A percentile compares a stretch with the other conserved stretches of the same genome.
These are phyloP conservation scores for Heliconius sara DNA, from an alignment of 2,888 invertebrate species.

Conservation along the genomic window DNA sequence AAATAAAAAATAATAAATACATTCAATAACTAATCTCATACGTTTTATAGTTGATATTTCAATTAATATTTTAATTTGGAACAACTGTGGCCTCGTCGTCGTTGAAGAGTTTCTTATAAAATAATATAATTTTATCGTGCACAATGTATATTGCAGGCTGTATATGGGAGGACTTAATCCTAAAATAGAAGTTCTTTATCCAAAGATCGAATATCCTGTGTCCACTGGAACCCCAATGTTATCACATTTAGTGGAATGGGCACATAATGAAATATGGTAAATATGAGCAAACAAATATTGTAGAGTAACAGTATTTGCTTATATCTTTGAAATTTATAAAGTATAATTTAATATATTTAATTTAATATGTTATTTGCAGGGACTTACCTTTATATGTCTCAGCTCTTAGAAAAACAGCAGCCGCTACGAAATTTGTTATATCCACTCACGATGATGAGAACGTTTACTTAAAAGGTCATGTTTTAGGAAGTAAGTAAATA, in stretches of 20 bases:
- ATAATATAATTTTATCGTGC: too few relatives aligned
- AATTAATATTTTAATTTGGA: too few relatives aligned
- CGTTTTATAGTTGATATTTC: too few relatives aligned
- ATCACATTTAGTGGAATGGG: conserved; percentile 92
- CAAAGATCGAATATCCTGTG: conserved; percentile 90
- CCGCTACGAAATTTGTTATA: conserved; percentile 55
- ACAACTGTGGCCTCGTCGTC: too few relatives aligned
- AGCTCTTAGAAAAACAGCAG: conserved; percentile 53
- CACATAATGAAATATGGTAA: conserved; percentile 88
- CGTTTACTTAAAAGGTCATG: conserved; percentile 58
- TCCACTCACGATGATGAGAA: conserved; percentile 62
- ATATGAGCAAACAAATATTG: conserved; percentile 13
- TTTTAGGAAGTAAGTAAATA: conserved; percentile 59
- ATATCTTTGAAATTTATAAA: not conserved
- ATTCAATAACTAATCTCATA: too few relatives aligned
- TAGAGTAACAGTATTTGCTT: not conserved
- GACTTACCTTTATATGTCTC: conserved; percentile 54
- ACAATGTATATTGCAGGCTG: conserved; percentile 79
- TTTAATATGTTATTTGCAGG: conserved; percentile 53
- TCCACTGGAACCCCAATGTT: conserved; percentile 92
- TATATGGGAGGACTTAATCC: conserved; percentile 90
- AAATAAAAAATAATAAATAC: too few relatives aligned
- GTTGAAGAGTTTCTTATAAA: too few relatives aligned
- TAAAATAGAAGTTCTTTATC: conserved; percentile 88
- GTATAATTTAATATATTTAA: not conserved